These are phyloP conservation scores for Styela plicata DNA, from an alignment of 23 tunicate species.

Conservation along the genomic window DNA sequence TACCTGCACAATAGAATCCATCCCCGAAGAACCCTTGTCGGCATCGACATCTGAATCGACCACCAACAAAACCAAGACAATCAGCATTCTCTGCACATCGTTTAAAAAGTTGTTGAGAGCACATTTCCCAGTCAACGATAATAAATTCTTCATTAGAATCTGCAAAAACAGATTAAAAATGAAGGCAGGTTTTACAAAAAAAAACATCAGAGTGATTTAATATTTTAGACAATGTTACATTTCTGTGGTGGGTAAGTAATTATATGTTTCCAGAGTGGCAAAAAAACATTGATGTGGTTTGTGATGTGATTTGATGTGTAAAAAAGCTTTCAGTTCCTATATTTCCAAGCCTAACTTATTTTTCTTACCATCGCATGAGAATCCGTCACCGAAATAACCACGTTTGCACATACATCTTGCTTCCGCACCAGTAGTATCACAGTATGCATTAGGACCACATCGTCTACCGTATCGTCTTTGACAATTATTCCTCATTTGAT, in stretches of 20 bases:
- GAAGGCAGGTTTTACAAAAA: too few relatives aligned
- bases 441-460: neutral
- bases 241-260: too few relatives aligned
- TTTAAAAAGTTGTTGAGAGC: neutral
- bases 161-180: too few relatives aligned
- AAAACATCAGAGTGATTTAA: too few relatives aligned
- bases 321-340: too few relatives aligned
- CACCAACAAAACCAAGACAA: neutral
- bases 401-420: slow-evolving; percentile 4
- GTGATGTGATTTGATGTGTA: too few relatives aligned
- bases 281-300: too few relatives aligned
- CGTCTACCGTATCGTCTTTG: slow-evolving; percentile 10
- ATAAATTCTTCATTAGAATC: neutral
- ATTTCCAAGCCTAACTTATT: too few relatives aligned
- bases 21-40: slow-evolving; percentile 6
- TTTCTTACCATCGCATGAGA: slow-evolving; percentile 10
- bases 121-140: neutral
- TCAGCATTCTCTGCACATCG: slow-evolving; percentile 5
- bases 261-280: too few relatives aligned
- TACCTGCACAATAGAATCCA: slow-evolving; percentile 15
- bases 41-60: neutral
- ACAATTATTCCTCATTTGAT: neutral
- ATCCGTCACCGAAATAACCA: slow-evolving; percentile 20
- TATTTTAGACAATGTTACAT: too few relatives aligned
- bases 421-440: neutral